Percentiles rank a stretch among this genome's conserved stretches.
phyloP scores from a whole-genome alignment of 2,797 vertebrate genomes.

The Lutjanus campechanus region DNA sequence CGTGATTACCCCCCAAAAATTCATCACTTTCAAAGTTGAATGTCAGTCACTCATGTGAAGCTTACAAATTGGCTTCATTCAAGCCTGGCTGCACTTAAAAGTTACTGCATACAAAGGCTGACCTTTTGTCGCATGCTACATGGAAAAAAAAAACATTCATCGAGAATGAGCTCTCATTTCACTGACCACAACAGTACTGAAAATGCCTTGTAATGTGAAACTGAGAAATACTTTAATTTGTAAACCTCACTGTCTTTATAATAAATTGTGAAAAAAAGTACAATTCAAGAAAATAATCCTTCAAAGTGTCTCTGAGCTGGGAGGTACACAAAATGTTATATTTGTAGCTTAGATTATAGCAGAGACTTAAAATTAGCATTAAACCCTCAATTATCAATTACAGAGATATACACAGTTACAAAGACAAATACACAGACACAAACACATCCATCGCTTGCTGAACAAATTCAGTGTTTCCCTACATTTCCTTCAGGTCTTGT shows the following conservation, averaged over 20 bases:
- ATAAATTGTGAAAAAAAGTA: neutral
- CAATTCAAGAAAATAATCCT: neutral
- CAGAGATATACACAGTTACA: constrained; percentile 37
- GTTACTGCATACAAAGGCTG: neutral
- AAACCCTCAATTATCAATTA: constrained; percentile 4
- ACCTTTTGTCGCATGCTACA: neutral
- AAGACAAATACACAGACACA: constrained; percentile 42
- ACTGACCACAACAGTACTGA: constrained; percentile 46
- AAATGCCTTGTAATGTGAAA: constrained; percentile 6
- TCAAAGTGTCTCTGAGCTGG: constrained; percentile 9
- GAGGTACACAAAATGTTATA: neutral
- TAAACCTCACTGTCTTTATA: neutral
- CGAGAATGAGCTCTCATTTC: constrained; percentile 30
- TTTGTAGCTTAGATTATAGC: neutral
- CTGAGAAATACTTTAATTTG: neutral
- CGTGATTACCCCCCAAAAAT: neutral
- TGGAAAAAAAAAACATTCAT: neutral
- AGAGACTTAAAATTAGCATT: neutral
- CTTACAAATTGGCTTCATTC: neutral
- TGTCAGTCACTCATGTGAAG: neutral
- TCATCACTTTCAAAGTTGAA: neutral
- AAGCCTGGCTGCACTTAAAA: fast-evolving
- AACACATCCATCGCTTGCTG: constrained; percentile 50
- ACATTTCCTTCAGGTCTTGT: neutral
- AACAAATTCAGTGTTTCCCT: constrained; percentile 65